Evolutionary conservation across 2,797 vertebrate genomes (phyloP).

Genomic region (Poeciliopsis presidionis): DNA sequence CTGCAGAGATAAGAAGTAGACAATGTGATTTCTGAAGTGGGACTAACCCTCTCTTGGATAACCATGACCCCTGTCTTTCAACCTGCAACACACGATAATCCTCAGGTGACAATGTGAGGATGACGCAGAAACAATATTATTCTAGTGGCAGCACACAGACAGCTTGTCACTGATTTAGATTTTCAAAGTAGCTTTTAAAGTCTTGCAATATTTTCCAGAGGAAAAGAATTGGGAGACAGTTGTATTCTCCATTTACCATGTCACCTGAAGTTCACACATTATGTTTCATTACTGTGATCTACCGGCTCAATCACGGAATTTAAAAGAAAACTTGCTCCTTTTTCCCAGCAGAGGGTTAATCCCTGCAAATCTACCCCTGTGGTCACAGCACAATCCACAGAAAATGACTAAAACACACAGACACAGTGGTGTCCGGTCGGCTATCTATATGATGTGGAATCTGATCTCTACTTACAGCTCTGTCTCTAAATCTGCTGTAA

Average conservation of each 20-base stretch:
- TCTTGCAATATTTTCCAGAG: background rate
- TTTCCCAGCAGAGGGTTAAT: conserved; percentile 55
- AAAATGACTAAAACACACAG: conserved; percentile 37
- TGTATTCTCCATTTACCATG: conserved; percentile 9
- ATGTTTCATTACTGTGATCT: conserved; percentile 56
- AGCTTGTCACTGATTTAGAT: background rate
- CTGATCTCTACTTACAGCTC: conserved; percentile 48
- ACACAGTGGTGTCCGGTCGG: conserved; percentile 22
- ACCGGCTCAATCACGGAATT: conserved; percentile 44
- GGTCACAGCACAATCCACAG: conserved; percentile 20
- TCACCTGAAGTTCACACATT: conserved; percentile 38
- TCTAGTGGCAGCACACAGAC: background rate
- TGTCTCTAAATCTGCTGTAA: conserved; percentile 39
- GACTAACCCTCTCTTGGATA: conserved; percentile 24
- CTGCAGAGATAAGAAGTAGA: conserved; percentile 57
- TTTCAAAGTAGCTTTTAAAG: background rate
- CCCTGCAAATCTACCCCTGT: conserved; percentile 32
- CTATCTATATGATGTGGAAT: conserved; percentile 52
- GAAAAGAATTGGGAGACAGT: background rate
- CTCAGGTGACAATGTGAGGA: conserved; percentile 22
- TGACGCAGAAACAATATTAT: background rate
- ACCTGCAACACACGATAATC: conserved; percentile 34
- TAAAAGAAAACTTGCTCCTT: conserved; percentile 47
- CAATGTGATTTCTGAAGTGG: conserved; percentile 30
- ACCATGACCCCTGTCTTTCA: conserved; percentile 43